These are phyloP conservation scores for Artibeus lituratus DNA, from an alignment of 2,797 vertebrate genomes.

Conservation along the genomic window DNA sequence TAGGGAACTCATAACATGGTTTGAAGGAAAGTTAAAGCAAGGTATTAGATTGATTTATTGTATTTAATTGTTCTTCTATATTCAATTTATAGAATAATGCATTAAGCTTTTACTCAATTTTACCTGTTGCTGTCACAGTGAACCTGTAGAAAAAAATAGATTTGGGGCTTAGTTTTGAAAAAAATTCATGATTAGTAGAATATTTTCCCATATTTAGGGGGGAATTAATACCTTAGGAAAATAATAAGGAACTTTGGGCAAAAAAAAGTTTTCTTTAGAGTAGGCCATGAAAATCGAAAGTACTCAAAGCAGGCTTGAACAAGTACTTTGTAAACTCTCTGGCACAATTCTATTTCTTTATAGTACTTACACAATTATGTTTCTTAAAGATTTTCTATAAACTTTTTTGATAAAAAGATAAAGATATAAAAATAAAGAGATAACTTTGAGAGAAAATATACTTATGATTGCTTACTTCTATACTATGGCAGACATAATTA, in stretches of 20 bases:
- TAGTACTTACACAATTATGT: conserved; percentile 20
- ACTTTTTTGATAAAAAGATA: not conserved
- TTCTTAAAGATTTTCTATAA: conserved; percentile 47
- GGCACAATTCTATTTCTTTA: conserved; percentile 36
- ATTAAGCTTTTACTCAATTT: not conserved
- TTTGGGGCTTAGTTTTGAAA: conserved; percentile 17
- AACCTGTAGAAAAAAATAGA: not conserved
- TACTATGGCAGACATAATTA: not conserved
- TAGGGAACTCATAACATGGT: not conserved
- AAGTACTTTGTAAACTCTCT: conserved; percentile 28
- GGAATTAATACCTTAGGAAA: not conserved
- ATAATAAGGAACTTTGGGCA: not conserved
- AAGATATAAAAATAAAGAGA: not conserved
- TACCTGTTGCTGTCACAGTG: not conserved
- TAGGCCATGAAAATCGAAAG: not conserved
- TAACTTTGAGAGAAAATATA: not conserved
- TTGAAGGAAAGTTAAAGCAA: conserved; percentile 28
- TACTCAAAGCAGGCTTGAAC: not conserved
- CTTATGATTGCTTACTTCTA: not conserved
- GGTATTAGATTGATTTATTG: not conserved
- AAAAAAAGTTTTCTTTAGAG: conserved; percentile 29
- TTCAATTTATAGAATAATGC: not conserved
- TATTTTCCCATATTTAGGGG: not conserved
- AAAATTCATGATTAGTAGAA: not conserved
- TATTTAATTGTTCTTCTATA: not conserved